phyloP scores from a whole-genome alignment of 2,113 vertebrate genomes.

The Hiodon tergisus region DNA sequence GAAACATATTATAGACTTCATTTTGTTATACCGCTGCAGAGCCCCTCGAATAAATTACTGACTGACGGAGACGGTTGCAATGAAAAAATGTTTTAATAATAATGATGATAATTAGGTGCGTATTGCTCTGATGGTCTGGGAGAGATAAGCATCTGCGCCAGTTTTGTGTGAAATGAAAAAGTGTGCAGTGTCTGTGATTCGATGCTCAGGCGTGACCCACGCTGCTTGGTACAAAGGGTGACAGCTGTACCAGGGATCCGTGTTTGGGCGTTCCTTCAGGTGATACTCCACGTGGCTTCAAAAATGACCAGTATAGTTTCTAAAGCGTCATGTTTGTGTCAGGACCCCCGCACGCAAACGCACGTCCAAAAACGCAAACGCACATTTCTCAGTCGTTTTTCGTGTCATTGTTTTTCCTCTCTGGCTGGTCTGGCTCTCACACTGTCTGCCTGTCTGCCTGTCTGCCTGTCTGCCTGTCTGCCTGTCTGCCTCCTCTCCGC shows the following conservation, averaged over 20 bases:
- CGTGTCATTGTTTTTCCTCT: not conserved
- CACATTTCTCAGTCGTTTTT: not conserved
- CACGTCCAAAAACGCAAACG: not conserved
- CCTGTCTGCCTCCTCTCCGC: not conserved
- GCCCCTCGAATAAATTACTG: conserved; percentile 10
- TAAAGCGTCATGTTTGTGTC: not conserved
- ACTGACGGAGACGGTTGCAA: not conserved
- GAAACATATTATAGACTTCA: conserved; percentile 25
- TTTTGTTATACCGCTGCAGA: not conserved
- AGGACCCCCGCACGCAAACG: not conserved
- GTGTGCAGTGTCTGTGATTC: not conserved
- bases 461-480: too few relatives aligned
- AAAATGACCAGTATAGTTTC: too few relatives aligned
- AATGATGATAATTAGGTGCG: not conserved
- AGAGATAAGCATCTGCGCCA: not conserved
- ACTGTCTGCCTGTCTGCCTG: not conserved
- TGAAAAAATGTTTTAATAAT: conserved; percentile 16
- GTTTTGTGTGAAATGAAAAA: conserved; percentile 1
- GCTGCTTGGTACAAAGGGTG: too few relatives aligned
- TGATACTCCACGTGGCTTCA: too few relatives aligned
- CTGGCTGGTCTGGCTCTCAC: not conserved
- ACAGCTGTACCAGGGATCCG: not conserved
- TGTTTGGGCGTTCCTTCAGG: not conserved
- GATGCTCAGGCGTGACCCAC: not conserved
- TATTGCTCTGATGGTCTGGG: conserved; percentile 13